Evolutionary conservation across 2,888 invertebrate genomes (phyloP).

Genomic region (Dorcus hopei): DNA sequence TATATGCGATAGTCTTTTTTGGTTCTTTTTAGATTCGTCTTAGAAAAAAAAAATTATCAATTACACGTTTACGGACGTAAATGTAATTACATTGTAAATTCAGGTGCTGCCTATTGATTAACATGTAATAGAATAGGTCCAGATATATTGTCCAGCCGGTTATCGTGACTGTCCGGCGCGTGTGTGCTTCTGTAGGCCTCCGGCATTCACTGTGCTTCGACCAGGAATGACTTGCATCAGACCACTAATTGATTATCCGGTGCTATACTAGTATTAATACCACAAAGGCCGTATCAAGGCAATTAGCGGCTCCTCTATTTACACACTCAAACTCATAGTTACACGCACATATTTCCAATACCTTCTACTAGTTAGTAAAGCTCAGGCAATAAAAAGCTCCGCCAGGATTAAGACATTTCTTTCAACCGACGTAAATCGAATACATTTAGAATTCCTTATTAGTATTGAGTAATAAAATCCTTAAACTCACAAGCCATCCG

Average conservation of each 20-base stretch:
- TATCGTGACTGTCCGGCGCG: slow-evolving; percentile 11
- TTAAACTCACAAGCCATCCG: too few relatives aligned
- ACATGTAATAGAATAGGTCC: slow-evolving; percentile 5
- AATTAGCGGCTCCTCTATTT: neutral
- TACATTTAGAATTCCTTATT: too few relatives aligned
- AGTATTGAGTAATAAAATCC: too few relatives aligned
- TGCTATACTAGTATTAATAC: slow-evolving; percentile 3
- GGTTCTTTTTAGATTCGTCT: too few relatives aligned
- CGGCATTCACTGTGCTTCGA: slow-evolving; percentile 3
- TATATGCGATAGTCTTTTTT: too few relatives aligned
- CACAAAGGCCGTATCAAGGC: neutral
- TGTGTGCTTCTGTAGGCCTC: slow-evolving; percentile 6
- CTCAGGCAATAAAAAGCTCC: too few relatives aligned
- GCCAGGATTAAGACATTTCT: too few relatives aligned
- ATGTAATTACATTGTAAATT: neutral
- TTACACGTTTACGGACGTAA: too few relatives aligned
- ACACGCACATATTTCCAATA: neutral
- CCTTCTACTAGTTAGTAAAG: too few relatives aligned
- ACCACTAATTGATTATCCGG: slow-evolving; percentile 4
- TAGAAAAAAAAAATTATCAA: too few relatives aligned
- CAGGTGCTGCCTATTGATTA: slow-evolving; percentile 7
- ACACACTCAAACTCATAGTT: neutral
- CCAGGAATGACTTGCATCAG: slow-evolving; percentile 10
- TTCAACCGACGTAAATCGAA: too few relatives aligned
- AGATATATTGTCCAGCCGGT: slow-evolving; percentile 3